Percentiles rank a stretch among this genome's conserved stretches.
phyloP scores from a whole-genome alignment of 2,113 vertebrate genomes.

The Proteles cristata region DNA sequence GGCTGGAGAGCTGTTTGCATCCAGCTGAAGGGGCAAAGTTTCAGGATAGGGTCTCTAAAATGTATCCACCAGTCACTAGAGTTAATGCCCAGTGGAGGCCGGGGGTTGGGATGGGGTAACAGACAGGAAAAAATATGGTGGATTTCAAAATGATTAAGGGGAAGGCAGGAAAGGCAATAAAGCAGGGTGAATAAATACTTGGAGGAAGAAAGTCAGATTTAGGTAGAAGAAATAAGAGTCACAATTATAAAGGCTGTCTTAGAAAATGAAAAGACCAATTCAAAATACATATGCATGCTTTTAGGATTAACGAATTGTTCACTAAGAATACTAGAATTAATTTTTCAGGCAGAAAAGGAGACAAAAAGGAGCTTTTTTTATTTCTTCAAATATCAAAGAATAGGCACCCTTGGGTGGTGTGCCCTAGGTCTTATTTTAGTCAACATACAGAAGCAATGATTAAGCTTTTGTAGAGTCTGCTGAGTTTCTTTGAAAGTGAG shows the following conservation, averaged over 20 bases:
- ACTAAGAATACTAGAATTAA: constrained; percentile 59
- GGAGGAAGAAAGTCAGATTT: neutral
- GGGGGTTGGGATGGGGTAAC: no score
- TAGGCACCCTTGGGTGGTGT: neutral
- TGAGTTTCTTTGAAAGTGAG: constrained; percentile 73
- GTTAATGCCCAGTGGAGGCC: neutral
- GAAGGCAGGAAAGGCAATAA: neutral
- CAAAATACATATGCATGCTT: neutral
- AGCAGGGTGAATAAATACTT: neutral
- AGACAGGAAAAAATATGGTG: neutral
- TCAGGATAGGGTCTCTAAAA: neutral
- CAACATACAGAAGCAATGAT: constrained; percentile 59
- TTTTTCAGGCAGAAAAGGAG: constrained; percentile 65
- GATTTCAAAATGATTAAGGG: neutral
- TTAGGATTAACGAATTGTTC: constrained; percentile 62
- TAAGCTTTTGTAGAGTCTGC: constrained; percentile 65
- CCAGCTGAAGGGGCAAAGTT: neutral
- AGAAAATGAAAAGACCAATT: constrained; percentile 54
- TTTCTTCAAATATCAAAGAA: constrained; percentile 65
- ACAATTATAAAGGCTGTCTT: constrained; percentile 18
- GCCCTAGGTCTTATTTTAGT: constrained; percentile 59
- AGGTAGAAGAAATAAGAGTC: neutral
- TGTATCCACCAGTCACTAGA: neutral
- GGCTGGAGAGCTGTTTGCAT: neutral
- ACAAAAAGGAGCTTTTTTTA: constrained; percentile 45